Evolutionary conservation across 2,113 vertebrate genomes (phyloP), one percentile per base, ranked within the genome.

Genomic region (Choloepus hoffmanni): DNA sequence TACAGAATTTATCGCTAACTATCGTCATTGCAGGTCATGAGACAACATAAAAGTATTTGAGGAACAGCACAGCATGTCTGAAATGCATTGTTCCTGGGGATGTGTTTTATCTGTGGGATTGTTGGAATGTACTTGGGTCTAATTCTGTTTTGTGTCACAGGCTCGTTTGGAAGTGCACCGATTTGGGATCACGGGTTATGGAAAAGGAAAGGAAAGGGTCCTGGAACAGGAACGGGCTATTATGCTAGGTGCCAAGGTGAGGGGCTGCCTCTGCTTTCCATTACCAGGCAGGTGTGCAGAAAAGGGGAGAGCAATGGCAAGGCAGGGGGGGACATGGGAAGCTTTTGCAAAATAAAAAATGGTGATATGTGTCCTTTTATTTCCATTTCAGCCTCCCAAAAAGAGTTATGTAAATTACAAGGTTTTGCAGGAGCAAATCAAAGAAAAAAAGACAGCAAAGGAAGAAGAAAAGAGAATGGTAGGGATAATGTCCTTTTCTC

Each of bases 121-220:
- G 21, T 11, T 30, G 36, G 4, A 30, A 3, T 2, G 6, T 50
- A 18, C 21, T 0, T 1, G 11, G 13, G 24, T 58, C 40, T 77
- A 26, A 62, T 23, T 55, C 33, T 58, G 8, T 18, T 90, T 30
- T 53, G 28, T 81, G 15, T 94, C 9, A 21, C 93, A 99, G 99
- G 99, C 99, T 85, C 99, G 99, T 19, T 96, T 99, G 94, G 99
- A 99, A 97, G 99, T 99, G 68, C 99, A 99, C 98, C 98, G 98
- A 5, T 99, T 99, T 98, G 99, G 99, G 65, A 99, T 99, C 98
- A 99, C 99, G 0, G 99, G 99, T 18, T 99, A 99, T 36, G 99
- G 98, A 97, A 99, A 99, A 98, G 98, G 99, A 90, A 99, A 99
- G 55, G 99, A 99, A 96, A 98, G 99, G 0, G 14, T 98, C 2